These are phyloP conservation scores for Tachyglossus aculeatus DNA, from an alignment of 2,797 vertebrate species.

Conservation along the genomic window DNA sequence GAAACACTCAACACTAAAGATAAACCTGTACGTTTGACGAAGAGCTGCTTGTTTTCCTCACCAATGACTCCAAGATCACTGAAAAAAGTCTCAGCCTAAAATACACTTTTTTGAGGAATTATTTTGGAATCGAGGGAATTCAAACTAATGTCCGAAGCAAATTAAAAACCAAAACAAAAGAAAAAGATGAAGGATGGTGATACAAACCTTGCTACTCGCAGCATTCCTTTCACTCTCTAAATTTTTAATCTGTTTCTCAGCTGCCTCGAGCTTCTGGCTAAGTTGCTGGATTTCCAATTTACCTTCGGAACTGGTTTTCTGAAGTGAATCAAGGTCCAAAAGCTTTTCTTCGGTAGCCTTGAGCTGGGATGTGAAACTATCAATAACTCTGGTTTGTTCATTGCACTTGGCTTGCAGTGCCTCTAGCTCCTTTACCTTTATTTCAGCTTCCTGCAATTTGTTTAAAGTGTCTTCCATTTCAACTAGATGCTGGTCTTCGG, in stretches of 20 bases:
- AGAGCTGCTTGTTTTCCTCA: constrained; percentile 38
- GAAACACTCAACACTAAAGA: not conserved
- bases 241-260: constrained; percentile 77
- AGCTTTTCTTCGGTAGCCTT: constrained; percentile 83
- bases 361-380: constrained; percentile 77
- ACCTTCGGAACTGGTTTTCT: constrained; percentile 82
- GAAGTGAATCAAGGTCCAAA: constrained; percentile 78
- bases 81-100: not conserved
- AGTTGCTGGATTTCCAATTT: constrained; percentile 83
- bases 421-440: constrained; percentile 91
- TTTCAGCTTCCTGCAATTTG: constrained; percentile 89
- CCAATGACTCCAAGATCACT: constrained; percentile 22
- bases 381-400: constrained; percentile 78
- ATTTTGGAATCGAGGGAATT: constrained; percentile 11
- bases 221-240: constrained; percentile 75
- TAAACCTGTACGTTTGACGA: not conserved
- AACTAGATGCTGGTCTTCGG: constrained; percentile 93
- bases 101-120: not conserved
- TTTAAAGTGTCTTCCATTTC: constrained; percentile 95
- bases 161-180: constrained; percentile 32
- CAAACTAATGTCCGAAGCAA: constrained; percentile 31
- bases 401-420: constrained; percentile 73
- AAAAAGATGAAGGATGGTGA: constrained; percentile 54
- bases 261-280: constrained; percentile 81
- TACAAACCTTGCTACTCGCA: constrained; percentile 87